Conservation (phyloP, 1,140 invertebrate genomes). For the Mylabris phalerata region DNA sequence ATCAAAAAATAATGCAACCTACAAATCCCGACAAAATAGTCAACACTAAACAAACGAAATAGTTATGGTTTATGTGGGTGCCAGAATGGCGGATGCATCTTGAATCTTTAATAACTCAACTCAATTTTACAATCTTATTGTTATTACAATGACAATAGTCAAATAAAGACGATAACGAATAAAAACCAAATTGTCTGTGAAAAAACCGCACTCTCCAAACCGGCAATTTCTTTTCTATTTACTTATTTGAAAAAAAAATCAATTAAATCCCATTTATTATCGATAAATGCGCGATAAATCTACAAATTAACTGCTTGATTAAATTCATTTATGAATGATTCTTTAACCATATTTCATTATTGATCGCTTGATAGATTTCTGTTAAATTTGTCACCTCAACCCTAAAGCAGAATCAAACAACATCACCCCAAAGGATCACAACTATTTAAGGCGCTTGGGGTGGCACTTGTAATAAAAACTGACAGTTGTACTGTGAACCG, state of each 20-base stretch:
- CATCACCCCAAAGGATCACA: conserved; percentile 28
- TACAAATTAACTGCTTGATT: conserved; percentile 9
- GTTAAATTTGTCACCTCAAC: conserved; percentile 32
- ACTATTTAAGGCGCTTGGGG: conserved; percentile 28
- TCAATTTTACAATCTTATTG: conserved; percentile 28
- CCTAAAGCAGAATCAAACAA: conserved; percentile 35
- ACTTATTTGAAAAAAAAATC: neutral
- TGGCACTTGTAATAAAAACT: conserved; percentile 37
- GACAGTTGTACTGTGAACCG: conserved; percentile 28
- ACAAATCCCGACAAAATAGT: conserved; percentile 10
- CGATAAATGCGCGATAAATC: conserved; percentile 8
- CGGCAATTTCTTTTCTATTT: neutral
- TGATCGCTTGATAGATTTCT: conserved; percentile 23
- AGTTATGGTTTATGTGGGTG: conserved; percentile 34
- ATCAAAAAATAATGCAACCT: conserved; percentile 28
- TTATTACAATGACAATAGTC: conserved; percentile 18
- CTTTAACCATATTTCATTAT: too few species aligned
- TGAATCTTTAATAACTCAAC: conserved; percentile 31
- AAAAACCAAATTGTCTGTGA: conserved; percentile 6
- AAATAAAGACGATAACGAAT: neutral
- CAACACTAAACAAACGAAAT: conserved; percentile 10
- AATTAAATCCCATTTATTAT: conserved; percentile 2
- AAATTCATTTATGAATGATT: neutral
- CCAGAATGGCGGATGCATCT: conserved; percentile 30
- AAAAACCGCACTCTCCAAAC: conserved; percentile 4